Percentiles rank a stretch among this genome's conserved stretches.
These are phyloP conservation scores for Pipra filicauda DNA, from an alignment of 2,113 vertebrate species.

Conservation along the genomic window DNA sequence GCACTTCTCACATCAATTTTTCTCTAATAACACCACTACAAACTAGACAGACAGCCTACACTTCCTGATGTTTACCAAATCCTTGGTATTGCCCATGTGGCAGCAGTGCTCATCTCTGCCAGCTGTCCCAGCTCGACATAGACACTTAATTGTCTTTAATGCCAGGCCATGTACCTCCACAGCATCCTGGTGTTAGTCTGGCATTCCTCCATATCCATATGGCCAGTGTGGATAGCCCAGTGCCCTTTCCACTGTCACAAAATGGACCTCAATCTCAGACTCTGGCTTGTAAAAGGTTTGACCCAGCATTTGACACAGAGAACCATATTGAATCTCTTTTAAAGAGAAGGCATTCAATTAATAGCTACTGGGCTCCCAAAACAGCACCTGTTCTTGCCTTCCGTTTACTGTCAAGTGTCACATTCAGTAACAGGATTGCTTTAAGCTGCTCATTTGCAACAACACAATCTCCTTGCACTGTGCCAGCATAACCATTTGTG, in stretches of 20 bases:
- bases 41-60: background rate
- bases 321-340: background rate
- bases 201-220: background rate
- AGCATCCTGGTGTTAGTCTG: background rate
- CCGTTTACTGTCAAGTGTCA: background rate
- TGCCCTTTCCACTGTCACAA: background rate
- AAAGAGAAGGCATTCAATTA: background rate
- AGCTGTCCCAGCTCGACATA: rapidly evolving
- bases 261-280: background rate
- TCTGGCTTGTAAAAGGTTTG: background rate
- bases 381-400: background rate
- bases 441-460: constrained; percentile 3
- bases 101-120: background rate
- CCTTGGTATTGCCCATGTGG: background rate
- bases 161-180: background rate
- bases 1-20: background rate
- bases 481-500: constrained; percentile 9
- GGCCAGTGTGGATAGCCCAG: background rate
- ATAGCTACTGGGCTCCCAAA: background rate
- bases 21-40: background rate
- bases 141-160: background rate
- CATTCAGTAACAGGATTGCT: background rate
- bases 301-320: background rate
- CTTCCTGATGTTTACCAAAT: background rate
- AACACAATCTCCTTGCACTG: background rate